Evolutionary conservation across 1,140 invertebrate genomes (phyloP).

Genomic region (Pectinophora gossypiella): DNA sequence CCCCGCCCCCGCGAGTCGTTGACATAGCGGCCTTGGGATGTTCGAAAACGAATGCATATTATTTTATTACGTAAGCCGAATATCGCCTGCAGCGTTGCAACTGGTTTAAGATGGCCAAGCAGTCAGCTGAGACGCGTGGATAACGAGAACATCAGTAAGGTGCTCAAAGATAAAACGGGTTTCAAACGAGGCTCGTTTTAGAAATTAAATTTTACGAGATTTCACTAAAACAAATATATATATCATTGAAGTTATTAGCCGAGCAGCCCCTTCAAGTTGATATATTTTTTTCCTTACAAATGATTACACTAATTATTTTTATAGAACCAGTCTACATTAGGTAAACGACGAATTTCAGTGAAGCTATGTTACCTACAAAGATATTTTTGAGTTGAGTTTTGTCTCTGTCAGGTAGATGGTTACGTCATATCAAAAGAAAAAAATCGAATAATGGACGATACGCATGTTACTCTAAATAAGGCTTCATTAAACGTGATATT

Average conservation of each 20-base stretch:
- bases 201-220: not conserved
- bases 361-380: too few species aligned
- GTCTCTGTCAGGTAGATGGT: not conserved
- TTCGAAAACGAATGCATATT: conserved; percentile 54
- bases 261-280: not conserved
- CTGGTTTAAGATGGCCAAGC: conserved; percentile 47
- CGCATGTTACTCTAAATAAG: not conserved
- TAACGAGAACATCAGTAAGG: conserved; percentile 15
- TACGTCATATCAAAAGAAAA: not conserved
- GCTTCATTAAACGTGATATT: conserved; percentile 11
- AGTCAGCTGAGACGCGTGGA: conserved; percentile 40
- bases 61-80: conserved; percentile 51
- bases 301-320: too few species aligned
- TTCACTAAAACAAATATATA: not conserved
- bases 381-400: not conserved
- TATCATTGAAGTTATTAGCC: not conserved
- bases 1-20: conserved; percentile 45
- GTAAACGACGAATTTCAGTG: not conserved
- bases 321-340: too few species aligned
- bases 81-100: conserved; percentile 59
- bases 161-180: not conserved
- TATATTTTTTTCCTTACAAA: too few species aligned
- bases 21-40: conserved; percentile 48
- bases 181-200: not conserved
- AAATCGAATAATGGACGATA: not conserved